phyloP scores from a whole-genome alignment of 2,113 vertebrate genomes.

The Verasper variegatus region DNA sequence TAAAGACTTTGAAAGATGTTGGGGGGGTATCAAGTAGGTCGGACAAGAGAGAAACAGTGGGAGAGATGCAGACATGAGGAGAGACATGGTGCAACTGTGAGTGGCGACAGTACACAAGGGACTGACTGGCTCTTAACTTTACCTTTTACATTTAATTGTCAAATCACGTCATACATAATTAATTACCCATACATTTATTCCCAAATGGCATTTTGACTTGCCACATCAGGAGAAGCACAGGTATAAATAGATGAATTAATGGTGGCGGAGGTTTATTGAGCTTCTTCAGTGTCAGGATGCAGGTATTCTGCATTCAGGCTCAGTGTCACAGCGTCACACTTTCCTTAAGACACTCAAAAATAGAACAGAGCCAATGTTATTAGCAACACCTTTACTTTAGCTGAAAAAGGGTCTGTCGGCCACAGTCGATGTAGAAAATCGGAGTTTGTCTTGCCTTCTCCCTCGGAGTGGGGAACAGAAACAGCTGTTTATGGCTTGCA shows the following conservation, averaged over 20 bases:
- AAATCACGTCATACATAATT: background rate
- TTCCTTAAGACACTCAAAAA: background rate
- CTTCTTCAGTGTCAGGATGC: background rate
- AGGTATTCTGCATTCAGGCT: background rate
- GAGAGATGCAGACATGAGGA: slow-evolving; percentile 15
- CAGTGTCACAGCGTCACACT: background rate
- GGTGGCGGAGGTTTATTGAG: background rate
- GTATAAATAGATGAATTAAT: background rate
- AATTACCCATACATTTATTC: background rate
- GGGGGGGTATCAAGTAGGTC: slow-evolving; percentile 9
- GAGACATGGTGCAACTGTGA: background rate
- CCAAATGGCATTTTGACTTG: background rate
- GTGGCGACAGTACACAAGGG: background rate
- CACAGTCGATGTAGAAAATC: background rate
- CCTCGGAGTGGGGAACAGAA: background rate
- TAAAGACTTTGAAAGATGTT: slow-evolving; percentile 19
- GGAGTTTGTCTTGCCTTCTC: background rate
- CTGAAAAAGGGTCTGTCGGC: background rate
- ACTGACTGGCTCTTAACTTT: background rate
- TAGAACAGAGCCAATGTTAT: background rate
- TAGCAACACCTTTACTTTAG: background rate
- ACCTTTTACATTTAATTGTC: background rate
- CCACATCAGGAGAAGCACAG: background rate
- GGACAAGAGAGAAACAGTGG: slow-evolving; percentile 36
- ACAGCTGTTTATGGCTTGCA: background rate